Evolutionary conservation across 1,140 invertebrate genomes (phyloP).

Genomic region (Apocrypta bakeri): DNA sequence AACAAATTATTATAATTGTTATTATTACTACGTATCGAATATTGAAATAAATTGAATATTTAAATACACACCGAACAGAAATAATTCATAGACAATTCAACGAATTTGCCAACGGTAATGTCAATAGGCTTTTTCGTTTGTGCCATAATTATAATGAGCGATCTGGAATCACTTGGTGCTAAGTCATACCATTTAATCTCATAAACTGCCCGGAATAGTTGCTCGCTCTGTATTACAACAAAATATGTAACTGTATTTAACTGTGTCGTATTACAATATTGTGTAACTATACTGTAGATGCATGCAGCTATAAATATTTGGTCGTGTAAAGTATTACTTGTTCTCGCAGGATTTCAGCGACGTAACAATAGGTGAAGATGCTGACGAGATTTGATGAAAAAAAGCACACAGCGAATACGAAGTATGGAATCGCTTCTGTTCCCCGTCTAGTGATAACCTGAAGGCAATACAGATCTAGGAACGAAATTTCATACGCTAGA

Average conservation of each 20-base stretch:
- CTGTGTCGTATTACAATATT: too few species aligned
- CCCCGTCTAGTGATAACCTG: not conserved
- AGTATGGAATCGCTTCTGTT: not conserved
- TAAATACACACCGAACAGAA: constrained; percentile 54
- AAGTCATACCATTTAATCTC: not conserved
- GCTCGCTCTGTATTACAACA: not conserved
- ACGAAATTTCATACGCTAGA: too few species aligned
- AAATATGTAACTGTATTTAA: not conserved
- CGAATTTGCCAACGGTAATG: not conserved
- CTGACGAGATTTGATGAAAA: not conserved
- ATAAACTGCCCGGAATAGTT: not conserved
- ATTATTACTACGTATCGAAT: too few species aligned
- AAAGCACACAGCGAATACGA: not conserved
- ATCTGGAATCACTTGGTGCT: not conserved
- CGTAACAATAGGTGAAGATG: constrained; percentile 36
- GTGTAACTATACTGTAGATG: not conserved
- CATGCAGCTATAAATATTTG: too few species aligned
- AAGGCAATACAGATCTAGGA: not conserved
- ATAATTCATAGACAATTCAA: constrained; percentile 27
- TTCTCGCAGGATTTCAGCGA: constrained; percentile 18
- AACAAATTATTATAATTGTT: too few species aligned
- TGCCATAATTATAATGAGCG: not conserved
- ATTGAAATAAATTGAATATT: too few species aligned
- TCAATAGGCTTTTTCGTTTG: not conserved
- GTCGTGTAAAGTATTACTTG: constrained; percentile 9